phyloP scores from a whole-genome alignment of 2,888 invertebrate genomes.

The Dynastes maya region DNA sequence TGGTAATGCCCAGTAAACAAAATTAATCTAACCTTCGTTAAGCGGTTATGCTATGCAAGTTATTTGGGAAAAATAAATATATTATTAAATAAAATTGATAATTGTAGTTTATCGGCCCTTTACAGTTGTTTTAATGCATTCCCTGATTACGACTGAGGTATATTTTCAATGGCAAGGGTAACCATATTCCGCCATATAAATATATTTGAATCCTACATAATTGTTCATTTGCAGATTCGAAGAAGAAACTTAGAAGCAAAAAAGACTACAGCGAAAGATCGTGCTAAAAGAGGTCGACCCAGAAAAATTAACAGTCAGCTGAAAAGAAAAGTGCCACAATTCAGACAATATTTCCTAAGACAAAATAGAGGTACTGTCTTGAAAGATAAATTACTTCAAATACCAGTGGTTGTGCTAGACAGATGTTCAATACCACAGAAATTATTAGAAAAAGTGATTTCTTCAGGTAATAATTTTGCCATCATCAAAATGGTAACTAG shows the following conservation, averaged over 20 bases:
- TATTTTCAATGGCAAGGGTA: constrained; percentile 10
- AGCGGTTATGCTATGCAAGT: background rate
- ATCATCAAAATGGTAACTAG: background rate
- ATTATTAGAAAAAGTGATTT: constrained; percentile 4
- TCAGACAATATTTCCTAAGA: background rate
- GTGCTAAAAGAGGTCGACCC: background rate
- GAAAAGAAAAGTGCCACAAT: background rate
- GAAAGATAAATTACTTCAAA: constrained; percentile 1
- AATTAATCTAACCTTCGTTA: background rate
- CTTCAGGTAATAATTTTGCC: background rate
- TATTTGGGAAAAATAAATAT: background rate
- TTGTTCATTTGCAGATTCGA: background rate
- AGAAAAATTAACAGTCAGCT: background rate
- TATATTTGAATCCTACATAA: background rate
- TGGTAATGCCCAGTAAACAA: background rate
- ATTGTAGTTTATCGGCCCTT: background rate
- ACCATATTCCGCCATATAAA: background rate
- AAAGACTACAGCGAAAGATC: background rate
- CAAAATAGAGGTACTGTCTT: background rate
- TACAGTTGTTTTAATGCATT: background rate
- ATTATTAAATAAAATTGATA: background rate
- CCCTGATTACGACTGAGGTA: too few species aligned
- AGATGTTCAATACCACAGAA: background rate
- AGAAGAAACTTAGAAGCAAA: background rate
- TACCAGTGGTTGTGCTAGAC: background rate